These are phyloP conservation scores for Dryoscopus gambensis DNA, from an alignment of 2,113 vertebrate species.

Conservation along the genomic window DNA sequence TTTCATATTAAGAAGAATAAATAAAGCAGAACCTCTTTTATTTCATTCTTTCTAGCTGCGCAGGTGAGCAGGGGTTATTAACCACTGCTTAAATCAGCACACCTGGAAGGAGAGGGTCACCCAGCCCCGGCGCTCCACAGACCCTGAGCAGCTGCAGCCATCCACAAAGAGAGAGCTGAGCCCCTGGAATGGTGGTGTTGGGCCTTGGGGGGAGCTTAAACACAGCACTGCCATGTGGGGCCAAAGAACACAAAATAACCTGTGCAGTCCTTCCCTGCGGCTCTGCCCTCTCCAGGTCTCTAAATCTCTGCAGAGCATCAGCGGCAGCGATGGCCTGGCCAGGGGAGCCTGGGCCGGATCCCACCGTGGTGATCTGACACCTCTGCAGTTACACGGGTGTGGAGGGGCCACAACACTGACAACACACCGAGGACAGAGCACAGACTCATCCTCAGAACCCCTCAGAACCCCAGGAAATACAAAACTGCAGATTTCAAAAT, in stretches of 20 bases:
- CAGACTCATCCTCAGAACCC: not conserved
- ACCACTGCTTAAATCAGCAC: not conserved
- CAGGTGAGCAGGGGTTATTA: not conserved
- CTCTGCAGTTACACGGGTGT: fast-evolving
- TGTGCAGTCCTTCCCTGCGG: not conserved
- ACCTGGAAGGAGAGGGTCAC: not conserved
- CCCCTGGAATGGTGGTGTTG: not conserved
- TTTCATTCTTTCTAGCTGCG: not conserved
- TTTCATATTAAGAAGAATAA: constrained; percentile 66
- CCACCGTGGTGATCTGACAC: fast-evolving
- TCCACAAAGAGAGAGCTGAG: not conserved
- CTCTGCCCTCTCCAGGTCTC: not conserved
- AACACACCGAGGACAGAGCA: not conserved
- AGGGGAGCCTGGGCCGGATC: fast-evolving
- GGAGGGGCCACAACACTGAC: fast-evolving
- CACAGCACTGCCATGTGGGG: not conserved
- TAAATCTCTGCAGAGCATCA: not conserved
- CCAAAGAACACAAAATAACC: not conserved
- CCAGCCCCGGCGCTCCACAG: fast-evolving
- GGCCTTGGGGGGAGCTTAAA: not conserved
- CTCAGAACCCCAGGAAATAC: fast-evolving
- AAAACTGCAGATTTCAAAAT: not conserved
- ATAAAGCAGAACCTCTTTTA: constrained; percentile 48
- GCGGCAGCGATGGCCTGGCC: fast-evolving
- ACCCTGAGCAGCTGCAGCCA: not conserved